A percentile compares a stretch with the other conserved stretches of the same genome.
Conservation (phyloP, 2,888 invertebrate species). For the Aplocera efformata region DNA sequence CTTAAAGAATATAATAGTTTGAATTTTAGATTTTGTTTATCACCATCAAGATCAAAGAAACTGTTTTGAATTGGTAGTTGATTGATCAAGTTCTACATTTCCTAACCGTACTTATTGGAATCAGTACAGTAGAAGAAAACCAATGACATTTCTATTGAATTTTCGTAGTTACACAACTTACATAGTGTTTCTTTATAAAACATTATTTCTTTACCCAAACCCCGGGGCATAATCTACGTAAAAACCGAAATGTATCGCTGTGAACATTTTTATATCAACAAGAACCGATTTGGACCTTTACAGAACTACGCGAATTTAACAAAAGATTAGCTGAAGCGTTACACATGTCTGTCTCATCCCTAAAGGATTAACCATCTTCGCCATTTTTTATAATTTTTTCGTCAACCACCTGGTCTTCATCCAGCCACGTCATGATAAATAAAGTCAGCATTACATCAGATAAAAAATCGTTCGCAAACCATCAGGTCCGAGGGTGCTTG, state of each 20-base stretch:
- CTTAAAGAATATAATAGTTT: too few species aligned
- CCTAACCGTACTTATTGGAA: too few species aligned
- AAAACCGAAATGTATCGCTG: conserved; percentile 16
- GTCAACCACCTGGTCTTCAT: conserved; percentile 62
- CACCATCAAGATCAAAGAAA: too few species aligned
- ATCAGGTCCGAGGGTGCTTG: conserved; percentile 47
- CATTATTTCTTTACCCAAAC: too few species aligned
- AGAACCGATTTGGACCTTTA: conserved; percentile 32
- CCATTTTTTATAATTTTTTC: conserved; percentile 30
- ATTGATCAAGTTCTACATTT: too few species aligned
- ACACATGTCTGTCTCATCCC: conserved; percentile 58
- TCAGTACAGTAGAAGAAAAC: too few species aligned
- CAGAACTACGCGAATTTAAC: conserved; percentile 37
- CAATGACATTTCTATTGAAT: too few species aligned
- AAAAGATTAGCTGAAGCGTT: conserved; percentile 52
- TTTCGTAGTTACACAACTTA: too few species aligned
- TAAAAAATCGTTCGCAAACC: conserved; percentile 52
- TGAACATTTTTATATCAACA: conserved; percentile 31
- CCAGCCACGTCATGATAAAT: conserved; percentile 60
- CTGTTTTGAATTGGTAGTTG: too few species aligned
- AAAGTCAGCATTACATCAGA: conserved; percentile 50
- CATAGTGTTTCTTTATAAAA: too few species aligned
- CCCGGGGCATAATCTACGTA: conserved; percentile 10
- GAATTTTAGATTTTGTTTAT: too few species aligned
- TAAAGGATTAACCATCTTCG: conserved; percentile 52